These are phyloP conservation scores for Encarsia formosa DNA, from an alignment of 2,888 invertebrate genomes.

Conservation along the genomic window DNA sequence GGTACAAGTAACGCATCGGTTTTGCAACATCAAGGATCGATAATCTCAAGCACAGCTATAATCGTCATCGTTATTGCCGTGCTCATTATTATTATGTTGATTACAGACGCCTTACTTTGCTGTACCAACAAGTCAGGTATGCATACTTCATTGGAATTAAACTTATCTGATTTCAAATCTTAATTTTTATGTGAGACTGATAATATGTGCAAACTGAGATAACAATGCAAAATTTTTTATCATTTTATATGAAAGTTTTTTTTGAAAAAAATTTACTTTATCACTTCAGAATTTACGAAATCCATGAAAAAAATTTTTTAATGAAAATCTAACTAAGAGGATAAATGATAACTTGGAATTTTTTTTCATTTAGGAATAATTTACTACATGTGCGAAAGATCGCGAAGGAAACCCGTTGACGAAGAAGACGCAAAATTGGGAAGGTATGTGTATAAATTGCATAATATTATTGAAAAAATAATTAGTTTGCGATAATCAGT, in stretches of 20 bases:
- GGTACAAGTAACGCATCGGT: conserved; percentile 36
- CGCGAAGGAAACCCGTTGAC: conserved; percentile 65
- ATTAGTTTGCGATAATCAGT: too few species aligned
- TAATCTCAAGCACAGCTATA: conserved; percentile 70
- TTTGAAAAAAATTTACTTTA: background rate
- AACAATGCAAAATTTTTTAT: too few species aligned
- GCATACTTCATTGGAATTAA: too few species aligned
- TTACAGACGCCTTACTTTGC: conserved; percentile 80
- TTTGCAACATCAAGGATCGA: conserved; percentile 51
- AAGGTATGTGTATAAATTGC: conserved; percentile 71
- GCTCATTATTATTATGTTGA: conserved; percentile 67
- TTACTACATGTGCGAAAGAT: conserved; percentile 51
- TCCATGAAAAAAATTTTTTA: too few species aligned
- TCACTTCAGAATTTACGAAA: too few species aligned
- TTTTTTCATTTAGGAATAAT: conserved; percentile 45
- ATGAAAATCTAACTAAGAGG: too few species aligned
- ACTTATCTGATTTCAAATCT: too few species aligned
- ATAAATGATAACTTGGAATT: too few species aligned
- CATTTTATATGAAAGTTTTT: background rate
- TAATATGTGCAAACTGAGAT: too few species aligned
- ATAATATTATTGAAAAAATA: too few species aligned
- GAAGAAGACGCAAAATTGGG: conserved; percentile 81
- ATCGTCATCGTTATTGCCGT: conserved; percentile 80
- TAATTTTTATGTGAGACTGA: too few species aligned
- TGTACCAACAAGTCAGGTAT: conserved; percentile 59